phyloP scores from a whole-genome alignment of 2,113 vertebrate species.

The Cricetomys ansorgei region DNA sequence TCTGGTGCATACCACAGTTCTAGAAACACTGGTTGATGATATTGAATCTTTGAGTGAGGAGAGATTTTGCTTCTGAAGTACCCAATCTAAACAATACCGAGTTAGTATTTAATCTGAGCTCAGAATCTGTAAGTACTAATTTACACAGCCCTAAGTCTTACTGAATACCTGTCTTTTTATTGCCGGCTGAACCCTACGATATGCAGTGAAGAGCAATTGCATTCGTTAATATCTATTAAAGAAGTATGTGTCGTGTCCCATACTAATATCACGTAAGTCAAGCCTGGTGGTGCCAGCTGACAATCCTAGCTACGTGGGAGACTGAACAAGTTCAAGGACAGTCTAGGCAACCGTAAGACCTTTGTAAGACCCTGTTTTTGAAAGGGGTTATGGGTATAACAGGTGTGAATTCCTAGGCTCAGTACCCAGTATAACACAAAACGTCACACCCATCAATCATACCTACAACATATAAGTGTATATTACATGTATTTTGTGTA shows the following conservation, averaged over 20 bases:
- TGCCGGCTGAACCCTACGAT: not conserved
- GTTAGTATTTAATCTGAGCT: slow-evolving; percentile 49
- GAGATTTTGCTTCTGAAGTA: slow-evolving; percentile 19
- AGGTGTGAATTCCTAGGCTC: not conserved
- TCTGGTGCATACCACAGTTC: not conserved
- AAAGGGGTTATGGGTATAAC: not conserved
- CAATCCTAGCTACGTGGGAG: not conserved
- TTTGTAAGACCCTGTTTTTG: not conserved
- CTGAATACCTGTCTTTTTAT: slow-evolving; percentile 26
- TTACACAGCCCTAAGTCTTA: slow-evolving; percentile 5
- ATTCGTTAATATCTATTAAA: slow-evolving; percentile 23
- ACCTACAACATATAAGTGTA: not conserved
- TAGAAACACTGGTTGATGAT: not conserved
- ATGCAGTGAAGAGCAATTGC: not conserved
- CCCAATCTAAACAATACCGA: not conserved
- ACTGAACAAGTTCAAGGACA: not conserved
- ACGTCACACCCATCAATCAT: not conserved
- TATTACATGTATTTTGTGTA: not conserved
- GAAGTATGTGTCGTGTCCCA: not conserved
- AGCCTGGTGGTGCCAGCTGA: not conserved
- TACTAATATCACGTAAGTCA: not conserved
- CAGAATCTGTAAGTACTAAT: not conserved
- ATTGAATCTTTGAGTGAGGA: not conserved
- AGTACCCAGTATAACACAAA: not conserved
- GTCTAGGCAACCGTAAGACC: not conserved